A percentile compares a stretch with the other conserved stretches of the same genome.
Evolutionary conservation across 30 jellyfish, hydroid and myxozoan species (phyloP).

Genomic region (Hydractinia symbiolongicarpus): DNA sequence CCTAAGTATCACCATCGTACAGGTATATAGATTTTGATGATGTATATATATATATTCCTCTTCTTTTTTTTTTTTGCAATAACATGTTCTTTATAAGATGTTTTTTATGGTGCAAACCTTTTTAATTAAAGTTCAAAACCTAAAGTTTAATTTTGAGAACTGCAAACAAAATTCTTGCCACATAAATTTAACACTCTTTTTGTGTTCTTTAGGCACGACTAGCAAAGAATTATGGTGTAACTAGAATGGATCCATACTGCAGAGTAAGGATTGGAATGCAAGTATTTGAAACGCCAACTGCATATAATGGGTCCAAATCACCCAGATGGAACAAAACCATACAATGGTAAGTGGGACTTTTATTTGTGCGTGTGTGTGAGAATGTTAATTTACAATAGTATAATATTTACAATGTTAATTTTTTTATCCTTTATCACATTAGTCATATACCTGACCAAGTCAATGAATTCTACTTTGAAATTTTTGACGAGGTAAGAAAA

Average conservation of each 20-base stretch:
- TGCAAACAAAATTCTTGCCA: not conserved
- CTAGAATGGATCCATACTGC: constrained; percentile 95
- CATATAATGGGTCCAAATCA: constrained; percentile 77
- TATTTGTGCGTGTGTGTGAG: not conserved
- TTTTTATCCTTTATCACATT: not conserved
- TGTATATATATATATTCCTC: not conserved
- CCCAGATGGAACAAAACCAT: constrained; percentile 83
- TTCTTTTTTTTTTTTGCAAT: too few species aligned
- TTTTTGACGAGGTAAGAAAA: constrained; percentile 75
- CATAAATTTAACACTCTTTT: not conserved
- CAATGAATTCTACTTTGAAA: constrained; percentile 46
- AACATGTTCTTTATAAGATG: not conserved
- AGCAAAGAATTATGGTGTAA: constrained; percentile 77
- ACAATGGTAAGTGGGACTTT: constrained; percentile 39
- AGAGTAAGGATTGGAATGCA: constrained; percentile 52
- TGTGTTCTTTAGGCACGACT: constrained; percentile 64
- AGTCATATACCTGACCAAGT: constrained; percentile 66
- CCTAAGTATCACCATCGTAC: constrained; percentile 65
- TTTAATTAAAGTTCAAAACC: not conserved
- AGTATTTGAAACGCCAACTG: constrained; percentile 74
- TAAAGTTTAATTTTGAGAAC: not conserved
- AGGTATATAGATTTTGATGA: constrained; percentile 30
- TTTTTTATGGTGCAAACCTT: not conserved
- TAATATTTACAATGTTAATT: not conserved
- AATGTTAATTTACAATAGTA: not conserved